These are phyloP conservation scores for Oophaga pumilio DNA, from an alignment of 2,113 vertebrate species.

Conservation along the genomic window DNA sequence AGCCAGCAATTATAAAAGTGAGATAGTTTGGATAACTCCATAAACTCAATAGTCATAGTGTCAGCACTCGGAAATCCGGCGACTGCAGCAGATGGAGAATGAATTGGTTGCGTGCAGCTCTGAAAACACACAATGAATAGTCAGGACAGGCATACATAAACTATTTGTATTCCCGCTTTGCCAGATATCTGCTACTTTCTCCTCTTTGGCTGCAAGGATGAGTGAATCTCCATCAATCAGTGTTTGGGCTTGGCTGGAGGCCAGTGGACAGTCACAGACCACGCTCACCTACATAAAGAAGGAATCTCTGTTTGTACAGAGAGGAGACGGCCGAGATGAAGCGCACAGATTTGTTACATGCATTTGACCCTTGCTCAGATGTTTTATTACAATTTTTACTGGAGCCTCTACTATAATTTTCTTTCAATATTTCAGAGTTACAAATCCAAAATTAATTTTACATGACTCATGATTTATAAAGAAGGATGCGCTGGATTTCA, in stretches of 20 bases:
- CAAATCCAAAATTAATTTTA: background rate
- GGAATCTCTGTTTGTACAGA: constrained; percentile 4
- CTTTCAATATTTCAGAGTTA: background rate
- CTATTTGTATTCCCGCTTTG: constrained; percentile 27
- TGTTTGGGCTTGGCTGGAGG: background rate
- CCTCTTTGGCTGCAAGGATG: constrained; percentile 31
- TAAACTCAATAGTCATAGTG: background rate
- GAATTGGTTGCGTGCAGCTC: background rate
- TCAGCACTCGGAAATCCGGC: background rate
- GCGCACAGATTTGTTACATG: constrained; percentile 25
- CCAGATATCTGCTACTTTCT: constrained; percentile 15
- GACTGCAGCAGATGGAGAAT: constrained; percentile 26
- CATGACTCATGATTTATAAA: background rate
- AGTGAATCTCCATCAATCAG: constrained; percentile 32
- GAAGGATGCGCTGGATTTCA: background rate
- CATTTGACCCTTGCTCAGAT: background rate
- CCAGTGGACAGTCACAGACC: constrained; percentile 7
- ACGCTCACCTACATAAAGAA: constrained; percentile 3
- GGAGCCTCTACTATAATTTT: background rate
- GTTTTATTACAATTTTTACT: constrained; percentile 16
- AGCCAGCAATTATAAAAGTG: constrained; percentile 4
- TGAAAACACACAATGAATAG: constrained; percentile 35
- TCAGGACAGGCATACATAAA: constrained; percentile 31
- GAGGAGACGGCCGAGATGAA: background rate
- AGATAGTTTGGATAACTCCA: background rate